phyloP scores from a whole-genome alignment of 2,113 vertebrate species.

The Parus major region DNA sequence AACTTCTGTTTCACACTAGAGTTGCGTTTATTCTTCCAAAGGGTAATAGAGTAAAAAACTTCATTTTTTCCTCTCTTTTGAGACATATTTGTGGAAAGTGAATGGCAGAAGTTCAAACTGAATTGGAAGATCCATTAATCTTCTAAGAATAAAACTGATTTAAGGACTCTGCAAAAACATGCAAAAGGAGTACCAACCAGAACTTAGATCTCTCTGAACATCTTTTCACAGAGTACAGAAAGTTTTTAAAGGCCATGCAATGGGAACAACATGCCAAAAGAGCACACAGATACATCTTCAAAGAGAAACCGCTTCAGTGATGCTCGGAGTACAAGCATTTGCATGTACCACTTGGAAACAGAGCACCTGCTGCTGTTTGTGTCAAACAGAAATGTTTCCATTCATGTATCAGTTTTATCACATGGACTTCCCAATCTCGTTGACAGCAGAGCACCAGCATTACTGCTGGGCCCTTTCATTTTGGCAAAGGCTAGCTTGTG shows the following conservation, averaged over 20 bases:
- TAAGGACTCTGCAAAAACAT: background rate
- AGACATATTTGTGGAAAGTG: background rate
- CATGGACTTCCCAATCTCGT: background rate
- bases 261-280: background rate
- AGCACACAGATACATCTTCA: background rate
- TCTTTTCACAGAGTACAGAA: background rate
- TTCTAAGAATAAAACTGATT: background rate
- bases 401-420: background rate
- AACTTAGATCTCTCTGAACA: background rate
- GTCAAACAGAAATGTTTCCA: slow-evolving; percentile 29
- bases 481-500: background rate
- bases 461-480: background rate
- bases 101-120: background rate
- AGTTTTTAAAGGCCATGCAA: background rate
- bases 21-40: background rate
- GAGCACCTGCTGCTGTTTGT: slow-evolving; percentile 43
- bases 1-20: background rate
- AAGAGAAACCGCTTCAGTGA: background rate
- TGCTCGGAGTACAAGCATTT: background rate
- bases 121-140: background rate
- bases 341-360: background rate
- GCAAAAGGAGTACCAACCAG: background rate
- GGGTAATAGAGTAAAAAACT: background rate
- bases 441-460: background rate
- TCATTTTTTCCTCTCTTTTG: background rate